phyloP scores from a whole-genome alignment of 2,888 invertebrate genomes.

The Pomacea canaliculata region DNA sequence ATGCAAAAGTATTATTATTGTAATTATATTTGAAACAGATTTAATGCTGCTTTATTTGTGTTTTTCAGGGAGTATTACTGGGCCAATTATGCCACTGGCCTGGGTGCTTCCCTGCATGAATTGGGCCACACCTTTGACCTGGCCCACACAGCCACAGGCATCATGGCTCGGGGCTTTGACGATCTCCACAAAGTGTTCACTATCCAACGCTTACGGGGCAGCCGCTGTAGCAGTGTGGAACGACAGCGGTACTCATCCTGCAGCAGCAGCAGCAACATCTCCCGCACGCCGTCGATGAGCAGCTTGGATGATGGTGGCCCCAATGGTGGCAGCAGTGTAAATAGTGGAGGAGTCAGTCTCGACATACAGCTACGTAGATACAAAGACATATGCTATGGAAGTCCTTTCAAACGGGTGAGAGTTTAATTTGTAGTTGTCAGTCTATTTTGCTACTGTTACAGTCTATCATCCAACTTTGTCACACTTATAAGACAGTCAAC shows the following conservation, averaged over 20 bases:
- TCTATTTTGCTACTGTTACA: neutral
- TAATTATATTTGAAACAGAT: too few relatives aligned
- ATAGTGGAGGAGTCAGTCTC: neutral
- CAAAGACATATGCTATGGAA: constrained; percentile 57
- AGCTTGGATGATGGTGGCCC: constrained; percentile 30
- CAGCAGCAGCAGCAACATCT: constrained; percentile 41
- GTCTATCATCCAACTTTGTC: neutral
- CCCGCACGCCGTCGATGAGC: constrained; percentile 42
- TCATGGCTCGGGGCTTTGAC: constrained; percentile 81
- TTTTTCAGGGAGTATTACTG: constrained; percentile 80
- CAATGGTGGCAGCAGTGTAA: neutral
- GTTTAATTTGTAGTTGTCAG: neutral
- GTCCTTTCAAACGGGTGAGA: constrained; percentile 40
- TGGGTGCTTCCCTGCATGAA: constrained; percentile 93
- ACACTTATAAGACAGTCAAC: neutral
- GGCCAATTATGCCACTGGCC: constrained; percentile 89
- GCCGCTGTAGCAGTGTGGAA: constrained; percentile 30
- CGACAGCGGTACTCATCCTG: constrained; percentile 36
- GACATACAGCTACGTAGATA: constrained; percentile 34
- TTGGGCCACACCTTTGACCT: constrained; percentile 94
- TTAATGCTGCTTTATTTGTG: too few relatives aligned
- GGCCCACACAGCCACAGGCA: constrained; percentile 89
- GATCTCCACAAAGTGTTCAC: constrained; percentile 66
- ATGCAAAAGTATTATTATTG: too few relatives aligned
- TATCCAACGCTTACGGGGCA: constrained; percentile 46